These are phyloP conservation scores for Saxidomus purpurata DNA, from an alignment of 1,140 invertebrate species.

Conservation along the genomic window DNA sequence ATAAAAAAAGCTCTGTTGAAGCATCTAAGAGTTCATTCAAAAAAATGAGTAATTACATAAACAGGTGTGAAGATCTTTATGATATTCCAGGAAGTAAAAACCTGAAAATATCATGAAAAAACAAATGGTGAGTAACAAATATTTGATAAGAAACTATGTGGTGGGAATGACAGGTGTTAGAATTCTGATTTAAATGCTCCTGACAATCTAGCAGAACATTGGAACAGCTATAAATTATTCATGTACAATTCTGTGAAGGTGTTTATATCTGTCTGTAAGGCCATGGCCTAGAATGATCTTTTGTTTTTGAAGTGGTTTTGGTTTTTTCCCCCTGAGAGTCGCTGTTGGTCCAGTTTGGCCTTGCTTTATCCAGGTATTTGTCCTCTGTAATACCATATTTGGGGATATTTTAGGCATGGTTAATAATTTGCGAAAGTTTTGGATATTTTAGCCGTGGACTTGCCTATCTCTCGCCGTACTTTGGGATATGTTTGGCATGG, in stretches of 20 bases:
- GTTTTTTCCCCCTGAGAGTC: no score
- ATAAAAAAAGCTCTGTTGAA: not conserved
- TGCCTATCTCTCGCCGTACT: no score
- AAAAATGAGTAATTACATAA: slow-evolving; percentile 8
- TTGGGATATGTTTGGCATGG: no score
- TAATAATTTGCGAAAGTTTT: no score
- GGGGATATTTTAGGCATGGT: no score
- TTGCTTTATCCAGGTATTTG: no score
- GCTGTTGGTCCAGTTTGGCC: no score
- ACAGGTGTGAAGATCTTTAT: slow-evolving; percentile 3
- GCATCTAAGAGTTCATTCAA: not conserved
- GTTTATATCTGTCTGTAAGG: not conserved
- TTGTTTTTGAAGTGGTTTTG: no score
- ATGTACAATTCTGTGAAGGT: not conserved
- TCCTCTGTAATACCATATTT: no score
- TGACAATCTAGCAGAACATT: not conserved
- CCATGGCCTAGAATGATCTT: not conserved
- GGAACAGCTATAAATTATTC: not conserved
- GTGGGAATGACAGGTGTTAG: not conserved
- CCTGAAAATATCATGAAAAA: not conserved
- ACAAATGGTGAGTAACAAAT: slow-evolving; percentile 2
- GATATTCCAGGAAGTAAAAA: not conserved
- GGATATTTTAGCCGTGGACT: no score
- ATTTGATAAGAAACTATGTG: not conserved
- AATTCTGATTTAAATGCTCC: not conserved